Base-by-base conservation (phyloP, 1,140 invertebrate species). In the Drosophila teissieri region DNA sequence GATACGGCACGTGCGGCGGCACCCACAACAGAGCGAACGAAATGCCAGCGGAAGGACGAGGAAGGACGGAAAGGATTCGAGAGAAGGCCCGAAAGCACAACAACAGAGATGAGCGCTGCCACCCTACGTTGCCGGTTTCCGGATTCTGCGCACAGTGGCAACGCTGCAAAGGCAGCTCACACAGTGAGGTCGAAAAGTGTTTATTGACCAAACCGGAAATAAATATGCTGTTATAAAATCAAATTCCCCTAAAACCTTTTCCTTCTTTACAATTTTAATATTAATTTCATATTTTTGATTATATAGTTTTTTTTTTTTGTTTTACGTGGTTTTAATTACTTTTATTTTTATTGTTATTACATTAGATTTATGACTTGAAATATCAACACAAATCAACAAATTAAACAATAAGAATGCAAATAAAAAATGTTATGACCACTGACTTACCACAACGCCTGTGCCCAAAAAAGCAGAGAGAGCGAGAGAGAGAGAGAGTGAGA, bases 101-200 rank as follows among this genome's bases (percentile, higher is more conserved):
- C 70, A 75, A 74, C 31, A 56, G 65, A 69, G 67, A 67, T 64
- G 67, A 22, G 39, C 48, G 37, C 34, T 46, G 52, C 67, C 73
- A 55, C 73, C 82, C 81, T 67, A 63, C 56, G 63, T 77, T 80
- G 77, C 81, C 81, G 81, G 81, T 45, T 74, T 52, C 46, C 27
- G 39, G 60, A 80, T 78, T 64, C 73, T 86, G 81, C 81, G 81
- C 82, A 81, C n/a, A 61, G 44, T 55, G 62, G 37, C 72, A 69
- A 44, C 54, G 27, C 34, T 48, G 22, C 31, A 36, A 51, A 58
- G 42, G 19, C 54, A 58, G 34, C 17, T 22, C 27, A 31, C 8
- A 78, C 82, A 85, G 46, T 53, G 63, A 24, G 39, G 31, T 14
- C 45, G 12, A 61, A 17, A 67, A 76, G 56, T 67, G 31, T 1